These are phyloP conservation scores for Atopsyche davidsoni DNA, from an alignment of 1,140 invertebrate species.

Conservation along the genomic window DNA sequence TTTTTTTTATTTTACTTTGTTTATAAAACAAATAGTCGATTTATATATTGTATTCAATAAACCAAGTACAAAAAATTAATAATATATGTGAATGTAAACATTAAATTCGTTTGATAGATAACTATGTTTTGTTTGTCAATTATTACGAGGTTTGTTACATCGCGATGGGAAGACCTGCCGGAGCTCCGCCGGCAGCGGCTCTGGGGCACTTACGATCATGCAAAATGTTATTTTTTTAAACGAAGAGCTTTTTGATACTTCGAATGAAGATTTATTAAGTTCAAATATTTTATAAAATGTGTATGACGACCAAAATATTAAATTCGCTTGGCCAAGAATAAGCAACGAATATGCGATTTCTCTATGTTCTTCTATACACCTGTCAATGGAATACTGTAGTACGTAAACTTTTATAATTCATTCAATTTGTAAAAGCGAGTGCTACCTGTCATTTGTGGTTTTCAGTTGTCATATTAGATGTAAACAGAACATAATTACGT, in stretches of 20 bases:
- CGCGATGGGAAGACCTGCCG: no score
- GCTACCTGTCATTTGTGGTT: not conserved
- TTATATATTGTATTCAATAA: not conserved
- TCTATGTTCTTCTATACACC: slow-evolving; percentile 31
- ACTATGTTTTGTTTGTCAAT: not conserved
- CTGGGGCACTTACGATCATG: slow-evolving; percentile 8
- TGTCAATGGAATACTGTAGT: slow-evolving; percentile 7
- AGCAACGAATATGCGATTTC: slow-evolving; percentile 30
- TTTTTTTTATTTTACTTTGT: no score
- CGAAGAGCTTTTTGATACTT: slow-evolving; percentile 30
- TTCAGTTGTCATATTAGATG: not conserved
- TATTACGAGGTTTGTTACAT: not conserved
- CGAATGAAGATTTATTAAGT: slow-evolving; percentile 24
- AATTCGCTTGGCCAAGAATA: slow-evolving; percentile 21
- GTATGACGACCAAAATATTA: slow-evolving; percentile 20
- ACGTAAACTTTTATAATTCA: not conserved
- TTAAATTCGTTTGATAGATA: slow-evolving; percentile 1
- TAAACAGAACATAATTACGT: not conserved
- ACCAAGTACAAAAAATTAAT: not conserved
- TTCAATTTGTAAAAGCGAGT: not conserved
- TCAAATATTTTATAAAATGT: slow-evolving; percentile 18
- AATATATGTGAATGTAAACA: not conserved
- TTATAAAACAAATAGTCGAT: not conserved
- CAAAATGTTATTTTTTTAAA: slow-evolving; percentile 21
- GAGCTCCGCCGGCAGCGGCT: no score